These are phyloP conservation scores for Oncorhynchus kisutch DNA, from an alignment of 2,113 vertebrate genomes.

Conservation along the genomic window DNA sequence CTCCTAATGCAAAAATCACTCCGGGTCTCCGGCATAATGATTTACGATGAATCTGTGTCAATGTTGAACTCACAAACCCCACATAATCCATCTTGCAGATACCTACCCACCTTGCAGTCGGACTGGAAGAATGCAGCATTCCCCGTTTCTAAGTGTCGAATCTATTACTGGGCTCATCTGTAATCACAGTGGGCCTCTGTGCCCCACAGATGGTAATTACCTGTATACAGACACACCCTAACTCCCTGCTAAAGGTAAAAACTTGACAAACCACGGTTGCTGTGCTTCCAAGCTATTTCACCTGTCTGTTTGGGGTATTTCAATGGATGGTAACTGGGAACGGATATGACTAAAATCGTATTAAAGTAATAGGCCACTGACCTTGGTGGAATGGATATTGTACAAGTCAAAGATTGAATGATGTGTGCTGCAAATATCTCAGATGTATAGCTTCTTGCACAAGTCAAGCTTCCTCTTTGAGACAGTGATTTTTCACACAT, in stretches of 20 bases:
- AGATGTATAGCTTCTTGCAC: neutral
- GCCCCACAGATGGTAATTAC: constrained; percentile 77
- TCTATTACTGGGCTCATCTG: constrained; percentile 80
- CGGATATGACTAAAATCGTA: constrained; percentile 27
- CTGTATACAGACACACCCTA: constrained; percentile 68
- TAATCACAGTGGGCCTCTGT: constrained; percentile 77
- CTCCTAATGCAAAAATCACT: constrained; percentile 83
- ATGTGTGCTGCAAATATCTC: constrained; percentile 31
- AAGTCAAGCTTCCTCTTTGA: neutral
- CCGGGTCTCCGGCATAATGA: constrained; percentile 80
- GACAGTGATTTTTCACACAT: neutral
- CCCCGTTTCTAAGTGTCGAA: constrained; percentile 76
- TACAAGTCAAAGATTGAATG: constrained; percentile 45
- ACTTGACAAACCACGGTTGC: constrained; percentile 61
- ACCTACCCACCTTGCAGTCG: constrained; percentile 56
- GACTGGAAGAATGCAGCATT: constrained; percentile 58
- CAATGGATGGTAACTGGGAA: neutral
- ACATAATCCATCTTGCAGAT: constrained; percentile 82
- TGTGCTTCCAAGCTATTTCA: constrained; percentile 35
- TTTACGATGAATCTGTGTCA: constrained; percentile 86
- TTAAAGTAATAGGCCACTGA: constrained; percentile 60
- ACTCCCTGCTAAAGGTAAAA: constrained; percentile 52
- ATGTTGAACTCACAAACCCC: constrained; percentile 79
- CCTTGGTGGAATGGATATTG: constrained; percentile 47
- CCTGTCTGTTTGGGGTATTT: neutral